phyloP scores from a whole-genome alignment of 2,113 vertebrate genomes.

The Ranitomeya variabilis region DNA sequence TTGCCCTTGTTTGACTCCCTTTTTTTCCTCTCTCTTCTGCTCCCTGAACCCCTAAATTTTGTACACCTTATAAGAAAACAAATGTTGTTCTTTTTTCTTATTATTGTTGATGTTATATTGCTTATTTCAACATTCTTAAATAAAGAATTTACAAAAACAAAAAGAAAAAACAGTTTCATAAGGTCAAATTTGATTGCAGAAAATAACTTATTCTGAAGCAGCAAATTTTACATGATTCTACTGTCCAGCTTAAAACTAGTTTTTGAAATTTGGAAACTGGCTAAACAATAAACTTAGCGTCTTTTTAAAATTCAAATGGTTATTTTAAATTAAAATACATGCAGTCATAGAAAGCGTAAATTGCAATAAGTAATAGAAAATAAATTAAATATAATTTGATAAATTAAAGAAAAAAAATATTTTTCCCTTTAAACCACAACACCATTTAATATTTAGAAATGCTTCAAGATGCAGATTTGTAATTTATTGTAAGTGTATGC shows the following conservation, averaged over 20 bases:
- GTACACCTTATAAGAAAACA: too few relatives aligned
- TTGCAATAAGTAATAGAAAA: neutral
- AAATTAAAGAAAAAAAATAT: constrained; percentile 23
- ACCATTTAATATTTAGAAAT: constrained; percentile 24
- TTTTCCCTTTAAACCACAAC: neutral
- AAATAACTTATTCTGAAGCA: neutral
- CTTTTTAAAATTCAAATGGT: neutral
- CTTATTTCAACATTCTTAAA: too few relatives aligned
- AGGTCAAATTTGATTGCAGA: too few relatives aligned
- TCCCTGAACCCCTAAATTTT: too few relatives aligned
- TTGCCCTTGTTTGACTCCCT: too few relatives aligned
- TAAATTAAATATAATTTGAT: neutral
- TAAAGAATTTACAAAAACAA: too few relatives aligned
- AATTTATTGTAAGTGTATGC: constrained; percentile 37
- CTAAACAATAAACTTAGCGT: neutral
- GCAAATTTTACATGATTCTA: neutral
- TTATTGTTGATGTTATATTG: too few relatives aligned
- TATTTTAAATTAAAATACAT: neutral
- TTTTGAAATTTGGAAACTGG: too few relatives aligned
- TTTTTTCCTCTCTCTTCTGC: too few relatives aligned
- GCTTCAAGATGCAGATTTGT: constrained; percentile 6
- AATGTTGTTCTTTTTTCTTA: too few relatives aligned
- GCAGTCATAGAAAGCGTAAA: neutral
- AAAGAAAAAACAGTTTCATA: too few relatives aligned
- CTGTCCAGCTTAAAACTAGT: too few relatives aligned